Conservation (phyloP, 2,888 invertebrate genomes). For the Acrobasis suavella region DNA sequence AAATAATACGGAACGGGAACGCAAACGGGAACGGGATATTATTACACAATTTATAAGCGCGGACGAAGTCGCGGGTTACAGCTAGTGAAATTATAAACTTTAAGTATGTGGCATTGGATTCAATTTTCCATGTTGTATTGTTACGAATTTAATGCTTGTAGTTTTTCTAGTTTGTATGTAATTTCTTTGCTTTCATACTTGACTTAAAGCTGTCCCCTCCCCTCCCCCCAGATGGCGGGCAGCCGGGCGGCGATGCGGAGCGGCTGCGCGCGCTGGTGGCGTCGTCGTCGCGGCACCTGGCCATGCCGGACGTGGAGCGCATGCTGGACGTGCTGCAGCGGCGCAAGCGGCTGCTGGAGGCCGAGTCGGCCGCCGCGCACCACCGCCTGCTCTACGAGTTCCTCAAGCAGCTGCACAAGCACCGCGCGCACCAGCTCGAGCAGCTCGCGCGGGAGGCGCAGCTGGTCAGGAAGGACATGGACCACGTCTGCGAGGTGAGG, state of each 20-base stretch:
- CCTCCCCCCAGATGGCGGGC: conserved; percentile 27
- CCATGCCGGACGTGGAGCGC: conserved; percentile 90
- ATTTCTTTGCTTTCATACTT: no score
- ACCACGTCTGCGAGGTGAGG: conserved; percentile 10
- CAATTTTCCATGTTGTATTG: no score
- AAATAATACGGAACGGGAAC: no score
- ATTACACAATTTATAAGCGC: no score
- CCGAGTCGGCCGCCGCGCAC: conserved; percentile 90
- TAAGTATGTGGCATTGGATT: no score
- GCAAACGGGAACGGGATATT: no score
- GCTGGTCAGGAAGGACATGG: conserved; percentile 78
- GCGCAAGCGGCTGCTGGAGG: conserved; percentile 90
- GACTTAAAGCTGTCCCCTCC: no score
- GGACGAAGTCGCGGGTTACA: no score
- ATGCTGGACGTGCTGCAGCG: conserved; percentile 91
- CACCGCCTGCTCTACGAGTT: conserved; percentile 93
- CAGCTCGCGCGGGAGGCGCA: conserved; percentile 84
- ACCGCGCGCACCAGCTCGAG: conserved; percentile 85
- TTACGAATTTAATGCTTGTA: no score
- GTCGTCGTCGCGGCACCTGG: conserved; percentile 86
- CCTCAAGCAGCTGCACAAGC: conserved; percentile 87
- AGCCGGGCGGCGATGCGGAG: conserved; percentile 53
- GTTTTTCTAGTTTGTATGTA: no score
- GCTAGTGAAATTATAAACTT: no score
- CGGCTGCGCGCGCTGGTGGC: conserved; percentile 85